phyloP scores from a whole-genome alignment of 2,888 invertebrate species.

The Epiblema foenella region DNA sequence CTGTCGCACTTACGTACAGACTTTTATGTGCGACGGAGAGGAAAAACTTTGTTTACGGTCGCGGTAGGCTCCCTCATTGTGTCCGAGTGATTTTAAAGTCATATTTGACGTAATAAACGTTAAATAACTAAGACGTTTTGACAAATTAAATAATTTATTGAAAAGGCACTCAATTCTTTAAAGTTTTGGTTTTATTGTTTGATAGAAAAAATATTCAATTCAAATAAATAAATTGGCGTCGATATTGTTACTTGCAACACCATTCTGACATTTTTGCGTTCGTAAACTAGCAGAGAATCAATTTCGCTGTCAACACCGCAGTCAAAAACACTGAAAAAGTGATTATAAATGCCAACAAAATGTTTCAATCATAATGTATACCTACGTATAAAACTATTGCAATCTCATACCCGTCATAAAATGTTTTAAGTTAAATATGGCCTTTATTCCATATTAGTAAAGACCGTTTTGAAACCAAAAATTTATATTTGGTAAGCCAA shows the following conservation, averaged over 20 bases:
- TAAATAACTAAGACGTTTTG: neutral
- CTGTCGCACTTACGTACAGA: no score
- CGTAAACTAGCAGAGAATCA: neutral
- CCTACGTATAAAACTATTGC: neutral
- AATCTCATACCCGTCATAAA: neutral
- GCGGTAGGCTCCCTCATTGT: no score
- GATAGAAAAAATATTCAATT: neutral
- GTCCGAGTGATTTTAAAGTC: no score
- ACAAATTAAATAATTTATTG: no score
- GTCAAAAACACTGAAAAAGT: no score
- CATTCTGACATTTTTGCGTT: conserved; percentile 5
- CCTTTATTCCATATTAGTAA: neutral
- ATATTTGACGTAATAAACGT: no score
- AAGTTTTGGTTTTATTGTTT: neutral
- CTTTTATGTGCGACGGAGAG: no score
- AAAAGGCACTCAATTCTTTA: no score
- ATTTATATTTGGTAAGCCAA: neutral
- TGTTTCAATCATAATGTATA: no score
- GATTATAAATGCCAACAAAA: no score
- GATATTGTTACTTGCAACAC: conserved; percentile 11
- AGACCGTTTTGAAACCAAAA: neutral
- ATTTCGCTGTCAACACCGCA: no score
- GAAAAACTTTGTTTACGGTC: no score
- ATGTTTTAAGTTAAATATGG: neutral
- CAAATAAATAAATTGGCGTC: neutral